A percentile compares a stretch with the other conserved stretches of the same genome.
These are phyloP conservation scores for Pristionchus maxplancki DNA, from an alignment of 2,888 invertebrate species.

Conservation along the genomic window DNA sequence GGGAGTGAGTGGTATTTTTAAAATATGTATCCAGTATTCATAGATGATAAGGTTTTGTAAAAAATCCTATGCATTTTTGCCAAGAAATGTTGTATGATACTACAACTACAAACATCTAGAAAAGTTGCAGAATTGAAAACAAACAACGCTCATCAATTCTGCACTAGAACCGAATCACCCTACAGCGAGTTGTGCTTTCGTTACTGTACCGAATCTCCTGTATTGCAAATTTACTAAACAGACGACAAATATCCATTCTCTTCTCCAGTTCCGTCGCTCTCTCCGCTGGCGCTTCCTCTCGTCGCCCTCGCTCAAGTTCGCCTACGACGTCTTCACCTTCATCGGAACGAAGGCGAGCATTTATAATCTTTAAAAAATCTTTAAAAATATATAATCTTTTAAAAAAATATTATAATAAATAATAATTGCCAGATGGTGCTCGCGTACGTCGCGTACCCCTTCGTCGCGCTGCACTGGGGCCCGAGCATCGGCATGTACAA, in stretches of 20 bases:
- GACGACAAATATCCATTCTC: neutral
- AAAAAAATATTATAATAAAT: neutral
- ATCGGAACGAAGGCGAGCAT: conserved; percentile 83
- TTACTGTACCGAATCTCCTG: no score
- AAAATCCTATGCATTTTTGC: no score
- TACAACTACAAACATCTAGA: no score
- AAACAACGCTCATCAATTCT: no score
- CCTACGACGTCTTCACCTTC: conserved; percentile 90
- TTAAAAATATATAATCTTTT: neutral
- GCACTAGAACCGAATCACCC: no score
- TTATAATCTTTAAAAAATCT: neutral
- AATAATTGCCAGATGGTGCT: conserved; percentile 82
- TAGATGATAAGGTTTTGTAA: no score
- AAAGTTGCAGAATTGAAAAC: no score
- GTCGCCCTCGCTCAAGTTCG: conserved; percentile 82
- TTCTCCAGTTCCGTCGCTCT: conserved; percentile 85
- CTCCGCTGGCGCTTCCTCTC: conserved; percentile 86
- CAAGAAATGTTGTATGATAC: no score
- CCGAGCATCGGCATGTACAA: conserved; percentile 87
- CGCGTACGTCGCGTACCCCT: conserved; percentile 92
- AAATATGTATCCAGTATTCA: no score
- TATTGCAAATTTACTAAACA: no score
- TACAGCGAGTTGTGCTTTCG: no score
- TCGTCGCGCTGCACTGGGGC: conserved; percentile 90
- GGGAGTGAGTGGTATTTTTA: conserved; percentile 76